Evolutionary conservation across 2,113 vertebrate species (phyloP), one percentile per base, ranked within the genome.

Genomic region (Mirounga angustirostris): DNA sequence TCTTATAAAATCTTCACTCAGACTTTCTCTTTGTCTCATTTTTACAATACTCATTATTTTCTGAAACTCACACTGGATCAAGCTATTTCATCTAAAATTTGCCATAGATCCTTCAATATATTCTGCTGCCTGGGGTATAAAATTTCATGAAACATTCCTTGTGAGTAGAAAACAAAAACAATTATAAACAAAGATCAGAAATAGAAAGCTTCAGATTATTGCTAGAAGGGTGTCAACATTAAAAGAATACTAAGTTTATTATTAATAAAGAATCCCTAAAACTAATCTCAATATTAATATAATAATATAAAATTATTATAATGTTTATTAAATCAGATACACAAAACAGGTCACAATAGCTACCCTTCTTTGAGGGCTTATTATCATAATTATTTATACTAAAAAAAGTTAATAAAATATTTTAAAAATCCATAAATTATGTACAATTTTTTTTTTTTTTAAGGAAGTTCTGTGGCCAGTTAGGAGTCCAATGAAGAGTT

Each of bases 101-200:
- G 12, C 63, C 94, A 90, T 30, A 95, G 89, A 94, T 92, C 52
- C 86, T 93, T 96, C 90, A 97, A 91, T 97, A 97, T 94, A 93
- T 96, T 76, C 83, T 98, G 52, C 26, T 95, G 78, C 63, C 93
- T 92, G 19, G 26, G 69, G 91, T 78, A 50, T 43, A 98, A 89
- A 28, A 97, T 93, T 94, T 98, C 71, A 98, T 98, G 69, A 97
- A 95, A 97, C 80, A 95, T 97, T 98, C 56, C 86, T 78, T 22
- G 12, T 97, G 71, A 96, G 79, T 65, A 16, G 95, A 97, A 98
- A 98, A 96, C 82, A 96, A 98, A 98, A 63, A 43, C 74, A 98
- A 95, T 0, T 63, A 0, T 67, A 97, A 97, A 94, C 1, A 97
- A 97, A 98, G 95, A 89, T 43, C 40, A 92, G 94, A 96, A 88